These are phyloP conservation scores for Philaenus spumarius DNA, from an alignment of 1,140 invertebrate genomes.

Conservation along the genomic window DNA sequence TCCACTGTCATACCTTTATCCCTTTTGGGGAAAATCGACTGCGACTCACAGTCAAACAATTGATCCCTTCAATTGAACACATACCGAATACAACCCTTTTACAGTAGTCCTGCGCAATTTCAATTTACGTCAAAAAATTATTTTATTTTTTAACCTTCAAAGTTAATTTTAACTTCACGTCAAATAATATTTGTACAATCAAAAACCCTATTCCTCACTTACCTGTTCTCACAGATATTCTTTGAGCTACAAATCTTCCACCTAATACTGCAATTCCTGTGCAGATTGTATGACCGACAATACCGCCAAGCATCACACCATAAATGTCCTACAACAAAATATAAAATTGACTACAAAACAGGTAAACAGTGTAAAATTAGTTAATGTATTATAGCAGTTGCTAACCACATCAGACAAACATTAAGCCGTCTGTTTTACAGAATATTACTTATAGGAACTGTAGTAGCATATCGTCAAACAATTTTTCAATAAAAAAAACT, in stretches of 20 bases:
- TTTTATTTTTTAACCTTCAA: neutral
- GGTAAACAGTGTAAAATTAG: conserved; percentile 93
- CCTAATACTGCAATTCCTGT: conserved; percentile 95
- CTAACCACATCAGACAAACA: conserved; percentile 93
- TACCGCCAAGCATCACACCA: conserved; percentile 89
- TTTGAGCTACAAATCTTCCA: conserved; percentile 91
- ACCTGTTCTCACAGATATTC: conserved; percentile 89
- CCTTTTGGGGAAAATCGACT: too few species aligned
- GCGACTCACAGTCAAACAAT: too few species aligned
- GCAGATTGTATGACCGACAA: conserved; percentile 90
- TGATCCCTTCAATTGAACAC: too few species aligned
- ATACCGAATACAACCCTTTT: too few species aligned
- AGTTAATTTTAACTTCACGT: neutral
- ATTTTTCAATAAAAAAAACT: neutral
- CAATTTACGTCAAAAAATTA: neutral
- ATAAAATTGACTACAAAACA: conserved; percentile 77
- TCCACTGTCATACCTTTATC: too few species aligned
- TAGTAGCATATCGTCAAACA: conserved; percentile 46
- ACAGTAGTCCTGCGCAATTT: neutral
- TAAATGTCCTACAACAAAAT: conserved; percentile 63
- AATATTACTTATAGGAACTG: conserved; percentile 85
- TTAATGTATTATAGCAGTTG: conserved; percentile 92
- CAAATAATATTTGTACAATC: neutral
- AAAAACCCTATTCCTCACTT: conserved; percentile 25
- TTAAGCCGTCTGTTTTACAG: conserved; percentile 88